Base-by-base conservation (phyloP, 2,113 vertebrate species). In the Rissa tridactyla region DNA sequence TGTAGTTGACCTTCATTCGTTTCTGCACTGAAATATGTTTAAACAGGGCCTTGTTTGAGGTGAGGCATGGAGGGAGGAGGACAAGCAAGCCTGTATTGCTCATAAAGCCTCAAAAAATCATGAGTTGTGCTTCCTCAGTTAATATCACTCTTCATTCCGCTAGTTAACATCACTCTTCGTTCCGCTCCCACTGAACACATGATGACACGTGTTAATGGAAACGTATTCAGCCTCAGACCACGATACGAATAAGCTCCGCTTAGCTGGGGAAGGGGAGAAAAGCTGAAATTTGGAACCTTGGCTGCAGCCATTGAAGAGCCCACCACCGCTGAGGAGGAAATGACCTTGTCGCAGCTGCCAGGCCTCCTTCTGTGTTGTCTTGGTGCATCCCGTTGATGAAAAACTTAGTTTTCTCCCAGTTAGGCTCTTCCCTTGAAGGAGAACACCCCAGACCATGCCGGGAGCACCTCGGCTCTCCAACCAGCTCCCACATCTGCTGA, bases 141-240 rank as follows among this genome's bases (percentile, higher is more conserved):
- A 58, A 32, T 1, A 4, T 11, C 26, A n/a, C 44, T 52, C 44
- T 44, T 36, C 36, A 29, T 44, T 36, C 32, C 22, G 34, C 13
- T 49, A 60, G 1, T 12, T 40, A 58, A 32, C 2, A 4, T 11
- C 26, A n/a, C 38, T 52, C 44, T 44, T 36, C 36, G 25, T 44
- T 36, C 32, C 30, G 34, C 13, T 54, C 38, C 22, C 16, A 13
- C 21, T 7, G 30, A 61, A 60, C 58, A 21, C 11, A 17, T 4
- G 5, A 1, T 0, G 3, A n/a, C 46, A 47, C 3, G 4, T 2
- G 9, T 34, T 21, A 34, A n/a, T 1, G 4, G 47, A 19, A 26
- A 47, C 9, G 10, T 32, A 10, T 58, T 86, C 10, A 38, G 17
- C 21, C 25, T 46, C 34, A 15, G 21, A 44, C 42, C 1, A 14